These are phyloP conservation scores for Ormyrus nitidulus DNA, from an alignment of 2,888 invertebrate genomes.

Conservation along the genomic window DNA sequence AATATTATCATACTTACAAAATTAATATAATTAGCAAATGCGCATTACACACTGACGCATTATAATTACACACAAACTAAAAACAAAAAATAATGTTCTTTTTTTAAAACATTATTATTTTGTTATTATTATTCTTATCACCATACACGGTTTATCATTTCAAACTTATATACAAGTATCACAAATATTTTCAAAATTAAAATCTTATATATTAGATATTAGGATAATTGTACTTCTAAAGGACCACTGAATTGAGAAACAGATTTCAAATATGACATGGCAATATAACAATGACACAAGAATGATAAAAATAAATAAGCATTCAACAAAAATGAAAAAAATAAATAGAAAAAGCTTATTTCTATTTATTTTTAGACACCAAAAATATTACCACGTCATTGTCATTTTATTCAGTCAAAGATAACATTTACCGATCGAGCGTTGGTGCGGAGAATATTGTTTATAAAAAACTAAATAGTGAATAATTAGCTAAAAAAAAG, in stretches of 20 bases:
- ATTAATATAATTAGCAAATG: conserved; percentile 49
- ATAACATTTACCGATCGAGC: no score
- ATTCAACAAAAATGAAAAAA: background rate
- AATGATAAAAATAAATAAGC: background rate
- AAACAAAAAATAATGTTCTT: conserved; percentile 38
- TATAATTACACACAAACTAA: conserved; percentile 21
- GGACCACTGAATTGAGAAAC: conserved; percentile 10
- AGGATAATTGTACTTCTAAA: conserved; percentile 40
- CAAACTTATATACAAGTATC: conserved; percentile 56
- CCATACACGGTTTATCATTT: conserved; percentile 25
- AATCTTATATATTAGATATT: conserved; percentile 26
- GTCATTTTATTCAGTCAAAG: no score
- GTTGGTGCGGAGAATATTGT: no score
- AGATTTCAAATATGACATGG: background rate
- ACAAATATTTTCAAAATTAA: conserved; percentile 53
- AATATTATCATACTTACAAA: conserved; percentile 39
- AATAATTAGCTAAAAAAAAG: no score
- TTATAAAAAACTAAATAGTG: no score
- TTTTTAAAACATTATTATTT: conserved; percentile 31
- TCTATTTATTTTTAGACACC: conserved; percentile 33
- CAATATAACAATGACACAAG: background rate
- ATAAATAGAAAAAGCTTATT: background rate
- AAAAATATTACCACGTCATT: background rate
- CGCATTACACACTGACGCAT: conserved; percentile 34
- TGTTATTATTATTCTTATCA: conserved; percentile 20